Conservation (phyloP, 2,113 vertebrate species). For the Lucifuga dentata region DNA sequence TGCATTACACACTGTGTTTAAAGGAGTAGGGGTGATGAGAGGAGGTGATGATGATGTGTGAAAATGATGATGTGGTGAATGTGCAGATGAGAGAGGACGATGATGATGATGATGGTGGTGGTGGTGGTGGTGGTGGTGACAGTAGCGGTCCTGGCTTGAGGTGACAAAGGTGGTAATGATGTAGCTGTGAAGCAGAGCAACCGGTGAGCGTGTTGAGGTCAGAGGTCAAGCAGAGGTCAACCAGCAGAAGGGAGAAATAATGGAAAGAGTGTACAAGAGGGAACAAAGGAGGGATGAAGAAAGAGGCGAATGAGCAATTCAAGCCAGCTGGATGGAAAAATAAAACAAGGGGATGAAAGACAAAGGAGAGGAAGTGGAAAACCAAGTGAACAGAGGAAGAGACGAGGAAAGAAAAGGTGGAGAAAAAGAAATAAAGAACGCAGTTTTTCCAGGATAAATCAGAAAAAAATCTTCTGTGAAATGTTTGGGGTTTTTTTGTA, state of each 20-base stretch:
- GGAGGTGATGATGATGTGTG: constrained; percentile 23
- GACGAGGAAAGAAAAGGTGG: background rate
- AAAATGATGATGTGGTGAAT: constrained; percentile 32
- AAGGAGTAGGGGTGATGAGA: background rate
- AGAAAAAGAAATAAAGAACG: background rate
- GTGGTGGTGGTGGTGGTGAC: background rate
- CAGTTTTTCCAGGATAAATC: no score
- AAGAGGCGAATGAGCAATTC: background rate
- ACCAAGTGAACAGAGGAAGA: background rate
- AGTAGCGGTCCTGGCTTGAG: background rate
- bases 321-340: constrained; percentile 2
- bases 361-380: background rate
- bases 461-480: no score
- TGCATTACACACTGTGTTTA: background rate
- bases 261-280: background rate
- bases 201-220: background rate
- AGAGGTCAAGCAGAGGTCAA: background rate
- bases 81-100: background rate
- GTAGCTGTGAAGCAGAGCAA: background rate
- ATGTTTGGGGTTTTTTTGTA: no score
- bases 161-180: background rate
- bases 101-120: background rate
- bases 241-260: background rate
- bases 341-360: constrained; percentile 13
- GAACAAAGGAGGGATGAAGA: background rate